These are phyloP conservation scores for Cyclargus thomasi DNA, from an alignment of 1,140 invertebrate genomes.

Conservation along the genomic window DNA sequence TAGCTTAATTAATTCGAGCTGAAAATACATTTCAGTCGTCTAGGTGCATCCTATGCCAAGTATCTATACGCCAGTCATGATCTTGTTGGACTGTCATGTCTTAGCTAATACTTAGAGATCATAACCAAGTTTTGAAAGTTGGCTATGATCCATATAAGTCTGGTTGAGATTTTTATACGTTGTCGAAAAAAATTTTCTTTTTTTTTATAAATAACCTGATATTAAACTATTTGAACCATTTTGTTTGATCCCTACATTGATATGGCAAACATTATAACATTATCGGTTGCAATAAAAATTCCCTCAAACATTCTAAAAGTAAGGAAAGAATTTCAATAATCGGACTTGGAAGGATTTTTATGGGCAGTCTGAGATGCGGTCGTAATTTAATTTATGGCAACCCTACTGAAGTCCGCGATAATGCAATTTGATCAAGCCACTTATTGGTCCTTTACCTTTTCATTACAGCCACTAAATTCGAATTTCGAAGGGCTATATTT, in stretches of 20 bases:
- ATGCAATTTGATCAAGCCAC: slow-evolving; percentile 66
- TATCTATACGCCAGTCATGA: too few relatives aligned
- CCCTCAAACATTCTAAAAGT: slow-evolving; percentile 1
- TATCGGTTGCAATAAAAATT: slow-evolving; percentile 3
- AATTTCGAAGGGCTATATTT: slow-evolving; percentile 32
- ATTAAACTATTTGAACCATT: not conserved
- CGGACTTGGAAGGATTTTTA: slow-evolving; percentile 50
- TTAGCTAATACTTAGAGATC: too few relatives aligned
- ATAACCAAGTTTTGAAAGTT: too few relatives aligned
- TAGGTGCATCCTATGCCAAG: too few relatives aligned
- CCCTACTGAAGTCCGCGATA: slow-evolving; percentile 52
- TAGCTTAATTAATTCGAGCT: too few relatives aligned
- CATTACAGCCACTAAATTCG: slow-evolving; percentile 54
- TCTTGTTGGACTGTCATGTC: too few relatives aligned
- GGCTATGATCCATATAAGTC: too few relatives aligned
- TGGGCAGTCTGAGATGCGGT: slow-evolving; percentile 46
- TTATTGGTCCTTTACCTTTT: slow-evolving; percentile 68
- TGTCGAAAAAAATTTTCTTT: not conserved
- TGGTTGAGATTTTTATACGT: too few relatives aligned
- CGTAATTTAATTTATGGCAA: slow-evolving; percentile 66
- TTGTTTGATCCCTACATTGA: not conserved
- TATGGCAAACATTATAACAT: not conserved
- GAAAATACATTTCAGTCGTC: too few relatives aligned
- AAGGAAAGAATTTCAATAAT: slow-evolving; percentile 44
- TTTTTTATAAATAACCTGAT: not conserved